Conservation (phyloP, 2,113 vertebrate genomes). For the Calonectris borealis region DNA sequence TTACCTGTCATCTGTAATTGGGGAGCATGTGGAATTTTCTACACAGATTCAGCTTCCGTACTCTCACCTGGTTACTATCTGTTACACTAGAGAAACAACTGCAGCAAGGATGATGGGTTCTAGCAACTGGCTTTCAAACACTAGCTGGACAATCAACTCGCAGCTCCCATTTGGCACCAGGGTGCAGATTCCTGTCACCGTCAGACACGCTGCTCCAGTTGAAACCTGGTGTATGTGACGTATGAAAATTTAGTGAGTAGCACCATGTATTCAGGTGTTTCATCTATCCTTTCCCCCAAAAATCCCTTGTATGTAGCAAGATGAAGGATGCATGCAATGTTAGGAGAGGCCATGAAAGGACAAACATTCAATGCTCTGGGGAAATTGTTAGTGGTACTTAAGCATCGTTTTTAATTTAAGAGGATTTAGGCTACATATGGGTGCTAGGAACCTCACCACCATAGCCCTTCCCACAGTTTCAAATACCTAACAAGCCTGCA, state of each 20-base stretch:
- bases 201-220: background rate
- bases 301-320: background rate
- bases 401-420: background rate
- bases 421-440: background rate
- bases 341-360: background rate
- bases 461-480: background rate
- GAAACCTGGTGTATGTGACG: background rate
- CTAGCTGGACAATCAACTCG: background rate
- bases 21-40: background rate
- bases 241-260: background rate
- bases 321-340: background rate
- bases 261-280: background rate
- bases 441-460: background rate
- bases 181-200: background rate
- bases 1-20: background rate
- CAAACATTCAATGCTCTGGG: background rate
- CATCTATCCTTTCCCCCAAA: background rate
- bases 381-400: background rate
- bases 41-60: background rate
- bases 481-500: background rate
- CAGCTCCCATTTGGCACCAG: background rate
- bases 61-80: background rate
- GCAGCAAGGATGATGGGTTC: background rate
- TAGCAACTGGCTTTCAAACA: background rate
- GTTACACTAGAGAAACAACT: background rate